Conservation (phyloP, 1,140 invertebrate genomes). For the Pogonomyrmex barbatus region DNA sequence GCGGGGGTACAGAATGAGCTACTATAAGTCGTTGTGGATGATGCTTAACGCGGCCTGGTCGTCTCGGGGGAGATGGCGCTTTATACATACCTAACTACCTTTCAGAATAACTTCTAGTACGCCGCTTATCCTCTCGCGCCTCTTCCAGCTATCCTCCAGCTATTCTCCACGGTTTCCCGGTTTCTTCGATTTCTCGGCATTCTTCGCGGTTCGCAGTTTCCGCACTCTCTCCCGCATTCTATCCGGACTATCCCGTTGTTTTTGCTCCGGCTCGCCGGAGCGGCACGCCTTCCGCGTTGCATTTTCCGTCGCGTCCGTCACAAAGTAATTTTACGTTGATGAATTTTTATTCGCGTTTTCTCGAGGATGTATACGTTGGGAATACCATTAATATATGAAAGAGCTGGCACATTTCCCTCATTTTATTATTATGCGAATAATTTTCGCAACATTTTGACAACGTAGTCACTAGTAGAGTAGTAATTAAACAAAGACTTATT, state of each 20-base stretch:
- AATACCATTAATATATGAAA: conserved; percentile 17
- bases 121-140: conserved; percentile 51
- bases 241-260: conserved; percentile 51
- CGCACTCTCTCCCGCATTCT: conserved; percentile 25
- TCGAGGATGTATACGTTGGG: not conserved
- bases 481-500: not conserved
- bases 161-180: conserved; percentile 60
- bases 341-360: conserved; percentile 44
- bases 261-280: conserved; percentile 48
- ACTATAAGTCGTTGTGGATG: conserved; percentile 40
- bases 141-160: conserved; percentile 20
- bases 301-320: conserved; percentile 45
- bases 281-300: conserved; percentile 54
- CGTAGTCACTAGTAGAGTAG: not conserved
- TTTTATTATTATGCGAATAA: not conserved
- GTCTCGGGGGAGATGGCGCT: conserved; percentile 56
- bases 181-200: conserved; percentile 60
- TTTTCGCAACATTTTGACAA: not conserved
- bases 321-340: conserved; percentile 43
- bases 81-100: conserved; percentile 65
- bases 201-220: conserved; percentile 57
- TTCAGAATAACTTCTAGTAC: conserved; percentile 52
- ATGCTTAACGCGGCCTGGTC: conserved; percentile 59
- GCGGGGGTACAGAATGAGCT: not conserved
- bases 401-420: not conserved